A percentile compares a stretch with the other conserved stretches of the same genome.
Evolutionary conservation across 2,888 invertebrate species (phyloP).

Genomic region (Heliconius ismenius): DNA sequence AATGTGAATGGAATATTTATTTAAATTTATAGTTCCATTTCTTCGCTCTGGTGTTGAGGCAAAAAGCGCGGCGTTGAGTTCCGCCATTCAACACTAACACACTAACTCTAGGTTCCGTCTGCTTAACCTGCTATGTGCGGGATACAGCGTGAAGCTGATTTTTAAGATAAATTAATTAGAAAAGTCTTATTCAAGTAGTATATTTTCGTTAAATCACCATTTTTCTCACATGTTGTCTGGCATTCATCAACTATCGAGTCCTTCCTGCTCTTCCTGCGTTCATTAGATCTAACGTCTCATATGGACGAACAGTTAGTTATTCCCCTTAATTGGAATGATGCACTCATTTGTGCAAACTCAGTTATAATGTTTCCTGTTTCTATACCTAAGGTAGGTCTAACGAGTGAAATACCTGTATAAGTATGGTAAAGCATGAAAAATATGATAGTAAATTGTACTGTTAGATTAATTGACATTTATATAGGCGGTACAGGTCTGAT

Average conservation of each 20-base stretch:
- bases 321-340: conserved; percentile 42
- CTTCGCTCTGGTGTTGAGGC: too few relatives aligned
- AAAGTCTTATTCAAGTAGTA: not conserved
- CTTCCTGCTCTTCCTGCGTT: conserved; percentile 62
- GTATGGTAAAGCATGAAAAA: conserved; percentile 15
- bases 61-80: too few relatives aligned
- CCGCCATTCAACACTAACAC: too few relatives aligned
- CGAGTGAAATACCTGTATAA: conserved; percentile 20
- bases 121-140: too few relatives aligned
- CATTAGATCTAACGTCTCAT: conserved; percentile 54
- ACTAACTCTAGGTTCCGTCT: too few relatives aligned
- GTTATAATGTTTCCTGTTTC: conserved; percentile 38
- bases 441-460: not conserved
- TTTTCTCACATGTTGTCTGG: conserved; percentile 45
- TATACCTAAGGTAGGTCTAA: not conserved
- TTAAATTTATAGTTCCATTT: too few relatives aligned
- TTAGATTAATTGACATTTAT: conserved; percentile 19
- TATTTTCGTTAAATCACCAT: conserved; percentile 30
- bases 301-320: conserved; percentile 45
- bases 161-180: too few relatives aligned
- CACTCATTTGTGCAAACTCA: conserved; percentile 45
- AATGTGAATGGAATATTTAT: too few relatives aligned
- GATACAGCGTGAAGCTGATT: too few relatives aligned
- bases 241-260: conserved; percentile 52
- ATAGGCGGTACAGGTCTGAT: conserved; percentile 1